These are phyloP conservation scores for Andrena bicolor DNA, from an alignment of 2,888 invertebrate species.

Conservation along the genomic window DNA sequence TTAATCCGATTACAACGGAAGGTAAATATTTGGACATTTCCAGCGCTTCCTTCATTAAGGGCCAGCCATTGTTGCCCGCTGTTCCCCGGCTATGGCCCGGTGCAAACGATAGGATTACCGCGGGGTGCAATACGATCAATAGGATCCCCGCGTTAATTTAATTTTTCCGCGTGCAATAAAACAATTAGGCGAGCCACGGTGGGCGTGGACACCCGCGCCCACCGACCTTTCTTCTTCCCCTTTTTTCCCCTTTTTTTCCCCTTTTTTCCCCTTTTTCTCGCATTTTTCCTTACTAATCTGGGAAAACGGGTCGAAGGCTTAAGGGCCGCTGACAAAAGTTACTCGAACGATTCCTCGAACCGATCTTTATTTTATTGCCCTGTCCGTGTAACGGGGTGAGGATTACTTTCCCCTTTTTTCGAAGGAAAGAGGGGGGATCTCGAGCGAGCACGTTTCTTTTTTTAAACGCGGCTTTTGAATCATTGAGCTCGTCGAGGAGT, in stretches of 20 bases:
- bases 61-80: constrained; percentile 22
- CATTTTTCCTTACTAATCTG: neutral
- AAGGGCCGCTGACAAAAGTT: neutral
- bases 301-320: neutral
- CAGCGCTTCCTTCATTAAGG: constrained; percentile 24
- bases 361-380: neutral
- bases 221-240: neutral
- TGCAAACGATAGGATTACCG: constrained; percentile 47
- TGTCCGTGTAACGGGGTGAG: neutral
- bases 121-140: constrained; percentile 39
- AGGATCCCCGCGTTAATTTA: constrained; percentile 30
- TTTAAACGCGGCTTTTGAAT: too few relatives aligned
- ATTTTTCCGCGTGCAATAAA: constrained; percentile 26
- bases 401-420: neutral
- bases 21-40: constrained; percentile 62
- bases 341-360: neutral
- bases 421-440: too few relatives aligned
- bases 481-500: too few relatives aligned
- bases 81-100: neutral
- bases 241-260: neutral
- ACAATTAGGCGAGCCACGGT: constrained; percentile 10
- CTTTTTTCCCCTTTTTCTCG: neutral
- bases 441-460: too few relatives aligned
- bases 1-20: constrained; percentile 56
- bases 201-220: neutral